Evolutionary conservation across 2,888 invertebrate species (phyloP), one percentile per base, ranked within the genome.

Genomic region (Synergus gifuensis): DNA sequence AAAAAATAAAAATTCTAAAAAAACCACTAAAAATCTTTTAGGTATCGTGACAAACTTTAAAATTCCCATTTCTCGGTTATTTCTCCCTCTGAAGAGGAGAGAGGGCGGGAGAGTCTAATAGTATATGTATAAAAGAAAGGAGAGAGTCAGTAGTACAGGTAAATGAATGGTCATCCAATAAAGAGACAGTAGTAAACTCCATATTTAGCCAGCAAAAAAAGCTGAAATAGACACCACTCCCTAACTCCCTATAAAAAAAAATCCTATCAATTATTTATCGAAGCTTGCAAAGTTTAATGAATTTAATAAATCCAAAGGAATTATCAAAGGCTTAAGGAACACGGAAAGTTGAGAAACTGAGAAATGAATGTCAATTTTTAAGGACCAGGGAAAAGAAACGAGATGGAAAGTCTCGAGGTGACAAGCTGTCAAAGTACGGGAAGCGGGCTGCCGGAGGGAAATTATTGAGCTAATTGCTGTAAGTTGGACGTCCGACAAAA

Each of bases 391-490:
- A 49, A 77, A 76, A 28, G 60, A 58, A 76, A 64, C 42, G 76
- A 76, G 64, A 81, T 79, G 80, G 78, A 69, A 66, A 66, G 79
- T 83, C 80, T 77, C 83, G 84, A 83, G 82, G 73, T 85, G 88
- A 88, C 87, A 84, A 84, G 83, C 87, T 87, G 90, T 90, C 90
- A 88, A 87, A 86, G 42, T 58, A 82, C 77, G 77, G 82, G 83
- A 81, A 81, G 81, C 82, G 78, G 78, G 76, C 78, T 80, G 83
- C 82, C 78, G 86, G 84, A 84, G 87, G 86, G 87, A 89, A 91
- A 91, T 91, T 91, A 92, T 91, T 91, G 91, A 88, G 91, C 90
- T 92, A 91, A 91, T 91, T 90, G 90, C 88, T 88, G 90, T 90
- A 90, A 92, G 90, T 91, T 88, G 85, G 87, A 87, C 85, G 86